Evolutionary conservation across 2,113 vertebrate species (phyloP), one percentile per base, ranked within the genome.

Genomic region (Leptobrachium leishanense): DNA sequence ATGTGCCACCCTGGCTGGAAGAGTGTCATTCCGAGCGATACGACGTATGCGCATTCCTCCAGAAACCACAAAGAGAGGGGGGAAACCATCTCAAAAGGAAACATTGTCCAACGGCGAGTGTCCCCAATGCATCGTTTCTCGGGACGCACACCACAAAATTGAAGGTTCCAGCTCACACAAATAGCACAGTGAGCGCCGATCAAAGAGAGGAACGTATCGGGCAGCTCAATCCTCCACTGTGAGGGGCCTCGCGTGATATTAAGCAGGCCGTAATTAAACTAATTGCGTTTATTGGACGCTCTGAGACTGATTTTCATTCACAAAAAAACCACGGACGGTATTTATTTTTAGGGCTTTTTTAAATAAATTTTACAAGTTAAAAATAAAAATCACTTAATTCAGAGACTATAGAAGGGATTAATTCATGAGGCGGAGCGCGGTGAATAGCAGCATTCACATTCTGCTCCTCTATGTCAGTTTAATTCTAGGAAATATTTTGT

Each of bases 401-500:
- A 40, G 3, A 40, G 77, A 66, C 50, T 68, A 66, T 54, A 68
- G 68, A 12, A 72, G 62, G 69, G 69, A 79, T 79, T 65, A 72
- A 79, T 79, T 43, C 42, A 79, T 72, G 53, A 78, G 15, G 3
- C 10, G n/a, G 4, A 43, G 55, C 2, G 9, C 7, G 69, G 64
- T 72, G 77, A 66, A 72, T 64, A 59, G 39, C 7, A 5, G 13
- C 5, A 72, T 79, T 79, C 5, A 44, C 13, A 31, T 54, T 53
- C 20, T 31, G 20, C 20, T 31, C 20, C 20, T 31, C 20, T 31
- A 31, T 31, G 20, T 31, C 20, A 31, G 10, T 59, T 59, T 59
- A 8, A 59, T 59, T 15, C 11, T 59, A 59, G 55, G 55, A 59
- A 59, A 59, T 59, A 59, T 8, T 7, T 59, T 59, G 46, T 50